Base-by-base conservation (phyloP, 2,113 vertebrate species). In the Microcebus murinus region DNA sequence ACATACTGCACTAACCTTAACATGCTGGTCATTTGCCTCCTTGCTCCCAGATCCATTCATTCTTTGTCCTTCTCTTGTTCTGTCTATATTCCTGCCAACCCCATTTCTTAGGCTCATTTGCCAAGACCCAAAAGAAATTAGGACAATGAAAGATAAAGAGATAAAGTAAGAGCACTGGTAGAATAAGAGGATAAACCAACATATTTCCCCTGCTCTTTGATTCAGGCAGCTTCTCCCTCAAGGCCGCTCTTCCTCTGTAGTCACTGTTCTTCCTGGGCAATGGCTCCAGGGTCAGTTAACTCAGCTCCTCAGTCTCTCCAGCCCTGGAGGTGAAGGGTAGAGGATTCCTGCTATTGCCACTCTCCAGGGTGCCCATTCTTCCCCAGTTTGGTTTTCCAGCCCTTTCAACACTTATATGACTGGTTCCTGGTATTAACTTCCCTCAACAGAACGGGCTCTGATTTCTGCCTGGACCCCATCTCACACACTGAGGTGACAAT, bases 121-220 rank as follows among this genome's bases (percentile, higher is more conserved):
- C 13, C 31, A 13, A 57, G 74, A 39, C 42, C 39, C 65, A 45
- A 71, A 91, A 86, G 73, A 23, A 94, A 94, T 87, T 63, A 45
- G 27, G 39, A 70, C 73, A 86, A 73, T 52, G 52, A 96, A 86
- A 92, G 11, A 86, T 95, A 87, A 71, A 73, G 91, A 59, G 13
- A 76, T 82, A 81, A 97, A 96, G 39, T 65, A 76, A 27, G 8
- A 90, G 13, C 42, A 84, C 36, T 10, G 4, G n/a, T n/a, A 94
- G 15, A 92, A 79, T 50, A 94, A 84, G 48, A 81, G 27, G 36
- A 80, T 23, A 87, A 94, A 21, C 8, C 48, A 94, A n/a, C 23
- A 5, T 87, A 55, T 65, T n/a, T 74, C 29, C 34, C 12, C 55
- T 27, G 27, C 14, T n/a, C 15, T 82, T 42, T 89, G n/a, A 92